Evolutionary conservation across 2,113 vertebrate genomes (phyloP), one percentile per base, ranked within the genome.

Genomic region (Struthio camelus): DNA sequence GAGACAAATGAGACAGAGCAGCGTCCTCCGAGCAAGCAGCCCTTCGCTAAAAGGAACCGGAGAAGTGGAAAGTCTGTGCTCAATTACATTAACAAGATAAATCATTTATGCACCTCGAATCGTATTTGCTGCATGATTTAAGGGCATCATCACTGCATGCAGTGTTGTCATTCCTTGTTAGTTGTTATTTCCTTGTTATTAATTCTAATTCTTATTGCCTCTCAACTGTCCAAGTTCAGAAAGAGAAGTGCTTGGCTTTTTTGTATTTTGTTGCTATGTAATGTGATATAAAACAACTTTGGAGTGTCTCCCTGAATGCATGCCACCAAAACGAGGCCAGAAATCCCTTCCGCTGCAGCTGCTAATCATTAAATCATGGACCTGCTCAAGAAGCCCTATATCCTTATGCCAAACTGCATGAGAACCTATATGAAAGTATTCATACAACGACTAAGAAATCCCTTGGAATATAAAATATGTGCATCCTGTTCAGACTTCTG

Each of bases 331-430:
- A 95, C 85, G 62, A 58, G 85, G 69, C 85, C 93, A 96, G 93
- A 95, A 97, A 96, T 97, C 95, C 94, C 84, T 87, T 84, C 81
- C 16, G 53, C 96, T 90, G 86, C 96, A 97, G 96, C 97, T 97
- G 97, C 89, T 97, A 71, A 69, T 81, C 96, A 90, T 81, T 98
- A 98, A 98, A 98, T 98, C 97, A 98, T 11, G 3, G 93, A 91
- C 72, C 88, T 89, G 65, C 53, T 85, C 86, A 66, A 93, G 93
- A 76, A 93, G n/a, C 50, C 38, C 48, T 32, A 6, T 73, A 86
- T 75, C 70, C 67, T 77, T 7, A 22, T 42, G 50, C 66, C 78
- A 73, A 91, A 79, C 69, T 42, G 24, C 93, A 85, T 48, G 78
- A 89, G 70, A 87, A 95, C 67, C 73, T 94, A 46, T 19, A 90